Base-by-base conservation (phyloP, 2,113 vertebrate species). In the Anarhynchus alexandrinus region DNA sequence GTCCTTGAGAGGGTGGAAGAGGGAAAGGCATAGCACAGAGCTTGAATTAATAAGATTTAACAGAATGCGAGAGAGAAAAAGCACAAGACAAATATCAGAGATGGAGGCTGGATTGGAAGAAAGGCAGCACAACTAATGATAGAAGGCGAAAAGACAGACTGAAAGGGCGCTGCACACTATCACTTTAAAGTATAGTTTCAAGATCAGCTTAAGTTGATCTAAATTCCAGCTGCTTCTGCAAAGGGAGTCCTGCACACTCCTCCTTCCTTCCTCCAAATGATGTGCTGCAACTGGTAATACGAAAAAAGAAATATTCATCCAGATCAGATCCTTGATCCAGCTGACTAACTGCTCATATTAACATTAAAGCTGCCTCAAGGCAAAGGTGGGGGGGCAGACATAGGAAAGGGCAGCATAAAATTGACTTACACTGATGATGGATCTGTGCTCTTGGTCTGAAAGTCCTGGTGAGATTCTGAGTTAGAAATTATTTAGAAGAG, bases 401-500 rank as follows among this genome's bases (percentile, higher is more conserved):
- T 8, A 58, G 43, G 57, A 79, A 85, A 92, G 40, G 16, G 49
- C 79, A 82, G 40, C 54, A 27, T 69, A 83, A 86, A 76, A 94
- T 69, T 88, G 76, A 69, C 70, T 94, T 88, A 32, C 2, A 5
- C 23, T 88, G 34, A 3, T 38, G 15, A 73, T 0, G 0, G 64
- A n/a, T 83, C 52, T 77, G 40, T 95, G 45, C 20, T 94, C n/a
- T 80, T 90, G 71, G 38, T 86, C 71, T 83, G 54, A 77, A 90
- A 92, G 59, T 92, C 32, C 64, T 81, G 74, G 29, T 93, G 69
- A 88, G 79, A 81, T 66, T 95, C 38, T 59, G 90, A 78, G 66
- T 81, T 94, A 76, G 40, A 77, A 95, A 93, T 95, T 80, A 78
- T 74, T 86, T 86, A 95, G 69, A 58, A 69, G 64, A 80, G 43